Percentiles rank a stretch among this genome's conserved stretches.
Conservation (phyloP, 2,113 vertebrate genomes). For the Megaceryle maxima region DNA sequence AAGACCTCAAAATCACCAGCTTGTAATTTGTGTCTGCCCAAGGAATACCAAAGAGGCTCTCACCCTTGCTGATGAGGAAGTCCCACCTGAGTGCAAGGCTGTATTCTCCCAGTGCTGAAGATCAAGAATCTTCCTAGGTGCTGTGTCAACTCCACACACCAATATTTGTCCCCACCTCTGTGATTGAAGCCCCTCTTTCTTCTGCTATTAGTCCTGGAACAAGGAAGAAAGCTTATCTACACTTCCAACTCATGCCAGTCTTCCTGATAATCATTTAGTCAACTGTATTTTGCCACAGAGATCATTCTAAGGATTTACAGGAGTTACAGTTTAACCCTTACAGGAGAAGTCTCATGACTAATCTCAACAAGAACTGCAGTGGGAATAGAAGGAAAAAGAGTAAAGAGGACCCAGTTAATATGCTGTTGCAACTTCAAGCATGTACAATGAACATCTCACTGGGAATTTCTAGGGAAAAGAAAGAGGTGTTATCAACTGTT, state of each 20-base stretch:
- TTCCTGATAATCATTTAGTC: not conserved
- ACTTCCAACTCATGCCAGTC: fast-evolving
- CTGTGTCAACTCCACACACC: not conserved
- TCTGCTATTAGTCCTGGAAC: not conserved
- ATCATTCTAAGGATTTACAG: not conserved
- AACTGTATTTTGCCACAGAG: not conserved
- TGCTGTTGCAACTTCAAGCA: not conserved
- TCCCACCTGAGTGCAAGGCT: not conserved
- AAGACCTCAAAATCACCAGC: not conserved
- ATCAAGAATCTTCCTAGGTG: not conserved
- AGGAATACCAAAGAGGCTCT: not conserved
- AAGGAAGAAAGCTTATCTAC: not conserved
- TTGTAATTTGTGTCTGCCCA: fast-evolving
- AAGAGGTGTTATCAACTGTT: not conserved
- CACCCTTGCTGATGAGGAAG: not conserved
- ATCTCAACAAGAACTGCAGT: not conserved
- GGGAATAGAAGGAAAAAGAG: not conserved
- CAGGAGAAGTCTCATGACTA: not conserved
- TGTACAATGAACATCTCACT: not conserved
- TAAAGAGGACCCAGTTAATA: not conserved
- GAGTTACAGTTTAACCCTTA: not conserved
- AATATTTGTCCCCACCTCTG: not conserved
- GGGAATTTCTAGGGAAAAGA: not conserved
- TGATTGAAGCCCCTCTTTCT: not conserved
- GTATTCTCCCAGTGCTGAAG: not conserved